Evolutionary conservation across 2,888 invertebrate genomes (phyloP), one percentile per base, ranked within the genome.

Genomic region (Cantharis rustica): DNA sequence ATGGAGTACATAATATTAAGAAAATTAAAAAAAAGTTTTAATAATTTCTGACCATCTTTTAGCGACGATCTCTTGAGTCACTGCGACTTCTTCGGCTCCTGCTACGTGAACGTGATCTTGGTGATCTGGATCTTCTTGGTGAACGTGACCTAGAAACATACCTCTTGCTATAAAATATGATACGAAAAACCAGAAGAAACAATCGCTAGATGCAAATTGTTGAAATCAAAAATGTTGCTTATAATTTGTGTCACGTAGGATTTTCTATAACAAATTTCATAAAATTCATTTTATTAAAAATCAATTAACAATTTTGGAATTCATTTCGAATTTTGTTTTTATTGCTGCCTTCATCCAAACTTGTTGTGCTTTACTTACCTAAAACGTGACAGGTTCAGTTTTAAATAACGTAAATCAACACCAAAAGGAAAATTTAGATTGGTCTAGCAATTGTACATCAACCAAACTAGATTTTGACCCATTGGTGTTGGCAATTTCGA

Each of bases 31-130:
- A 31, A 31, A 13, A 3, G 13, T 27, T 1, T 11, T 31, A 13
- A 31, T 13, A 2, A 27, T 31, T 27, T 10, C 2, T 47, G n/a
- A n/a, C n/a, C 5, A 66, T 66, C 20, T 66, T 20, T 81, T 88
- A 91, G 84, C 91, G 90, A 73, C 91, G 90, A 85, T 91, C 91
- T 81, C 91, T 88, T 20, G 91, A 91, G 83, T 91, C 90, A 71
- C 91, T 90, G 81, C 91, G 89, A 86, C 90, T 91, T 80, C 90
- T 88, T 81, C 91, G 88, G 84, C 91, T 91, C 78, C 90, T 87
- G 81, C 91, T 91, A 81, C 90, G 89, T 81, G 90, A 91, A 79
- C 91, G 86, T 66, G 90, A 90, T 79, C 90, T 88, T 79, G 89
- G 87, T 15, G 88, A 86, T 27, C 88, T 84, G 20, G 88, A 88